Evolutionary conservation across 2,888 invertebrate species (phyloP), one percentile per base, ranked within the genome.

Genomic region (Hoplodrina ambigua): DNA sequence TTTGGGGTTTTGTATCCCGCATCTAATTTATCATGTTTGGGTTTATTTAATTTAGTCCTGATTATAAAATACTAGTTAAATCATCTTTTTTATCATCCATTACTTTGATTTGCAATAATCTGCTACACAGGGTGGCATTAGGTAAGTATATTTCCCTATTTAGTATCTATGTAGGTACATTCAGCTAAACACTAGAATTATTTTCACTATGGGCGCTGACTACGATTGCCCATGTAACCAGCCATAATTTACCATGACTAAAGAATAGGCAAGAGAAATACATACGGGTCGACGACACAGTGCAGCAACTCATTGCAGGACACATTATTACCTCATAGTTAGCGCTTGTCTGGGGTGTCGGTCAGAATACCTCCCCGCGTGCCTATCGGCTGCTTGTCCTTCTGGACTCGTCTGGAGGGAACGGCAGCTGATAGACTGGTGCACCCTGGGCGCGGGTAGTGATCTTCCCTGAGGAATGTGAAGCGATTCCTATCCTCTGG

Each of bases 271-370:
- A 44, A 59, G 49, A 65, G n/a, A 65, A 52, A 50, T 46, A 74
- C 41, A 10, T 13, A 50, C 19, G 15, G 67, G 75, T 75, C 75
- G 46, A 17, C 20, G 68, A 74, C 61, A 66, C 54, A 11, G n/a
- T 58, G 49, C 46, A 19, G 57, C 17, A 50, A 67, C 37, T 67
- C 57, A 61, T 61, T 58, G 30, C 46, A 53, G 17, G 11, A 58
- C 20, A 50, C 37, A 67, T 80, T 67, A 62, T 80, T 75, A 80
- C 75, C 20, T 57, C 15, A 13, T 66, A 57, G 20, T 79, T 52
- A 67, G 62, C 52, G 44, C 4, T 19, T 19, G 19, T 52, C 17
- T n/a, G n/a, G n/a, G n/a, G n/a, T n/a, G n/a, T n/a, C n/a, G n/a
- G n/a, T n/a, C n/a, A n/a, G n/a, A n/a, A n/a, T n/a, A n/a, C n/a